Evolutionary conservation across 2,888 invertebrate species (phyloP).

Genomic region (Hypselothyrea guttata): DNA sequence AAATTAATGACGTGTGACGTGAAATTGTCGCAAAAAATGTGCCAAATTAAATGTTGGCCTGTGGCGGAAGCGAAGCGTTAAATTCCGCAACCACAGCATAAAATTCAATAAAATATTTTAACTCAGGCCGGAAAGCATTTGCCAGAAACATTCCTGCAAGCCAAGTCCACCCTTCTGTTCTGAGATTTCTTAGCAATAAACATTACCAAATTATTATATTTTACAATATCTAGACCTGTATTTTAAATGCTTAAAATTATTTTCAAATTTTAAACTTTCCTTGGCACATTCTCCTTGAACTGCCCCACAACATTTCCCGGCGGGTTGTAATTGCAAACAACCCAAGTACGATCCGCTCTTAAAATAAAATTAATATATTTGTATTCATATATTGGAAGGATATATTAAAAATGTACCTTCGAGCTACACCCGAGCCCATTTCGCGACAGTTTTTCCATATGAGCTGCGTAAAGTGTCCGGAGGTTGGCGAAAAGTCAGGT

Average conservation of each 20-base stretch:
- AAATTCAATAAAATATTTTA: conserved; percentile 53
- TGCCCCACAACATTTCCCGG: conserved; percentile 93
- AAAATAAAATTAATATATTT: no score
- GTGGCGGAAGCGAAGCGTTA: conserved; percentile 33
- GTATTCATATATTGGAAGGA: no score
- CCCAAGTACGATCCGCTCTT: conserved; percentile 85
- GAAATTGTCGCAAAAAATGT: conserved; percentile 58
- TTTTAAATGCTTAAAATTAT: neutral
- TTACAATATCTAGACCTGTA: conserved; percentile 34
- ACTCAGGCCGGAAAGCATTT: conserved; percentile 14
- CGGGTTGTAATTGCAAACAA: conserved; percentile 95
- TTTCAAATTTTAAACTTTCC: conserved; percentile 40
- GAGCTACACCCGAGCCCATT: conserved; percentile 88
- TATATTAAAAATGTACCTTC: conserved; percentile 67
- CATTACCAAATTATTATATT: neutral
- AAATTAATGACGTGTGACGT: conserved; percentile 75
- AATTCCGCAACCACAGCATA: conserved; percentile 41
- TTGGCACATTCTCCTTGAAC: conserved; percentile 88
- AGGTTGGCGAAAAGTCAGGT: conserved; percentile 85
- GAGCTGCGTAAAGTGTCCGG: conserved; percentile 93
- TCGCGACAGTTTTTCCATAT: conserved; percentile 90
- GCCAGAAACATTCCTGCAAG: neutral
- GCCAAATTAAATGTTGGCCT: conserved; percentile 55
- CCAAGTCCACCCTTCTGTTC: no score
- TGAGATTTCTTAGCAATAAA: no score